Percentiles rank a stretch among this genome's conserved stretches.
Conservation (phyloP, 2,888 invertebrate species). For the Podotricha telesiphe region DNA sequence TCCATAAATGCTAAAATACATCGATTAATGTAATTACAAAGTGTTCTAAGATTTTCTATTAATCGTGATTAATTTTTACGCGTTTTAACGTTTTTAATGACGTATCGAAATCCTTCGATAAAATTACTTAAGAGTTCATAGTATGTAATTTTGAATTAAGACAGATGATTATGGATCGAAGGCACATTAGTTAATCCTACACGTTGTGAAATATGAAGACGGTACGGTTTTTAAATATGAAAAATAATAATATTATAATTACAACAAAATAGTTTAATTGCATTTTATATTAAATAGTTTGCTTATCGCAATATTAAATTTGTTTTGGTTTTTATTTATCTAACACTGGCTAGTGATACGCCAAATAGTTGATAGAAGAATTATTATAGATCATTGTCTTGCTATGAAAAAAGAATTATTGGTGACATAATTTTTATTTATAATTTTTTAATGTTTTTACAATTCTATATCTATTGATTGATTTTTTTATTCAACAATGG, state of each 20-base stretch:
- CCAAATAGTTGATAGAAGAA: conserved; percentile 35
- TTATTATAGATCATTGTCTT: conserved; percentile 16
- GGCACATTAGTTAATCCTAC: background rate
- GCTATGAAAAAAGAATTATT: conserved; percentile 32
- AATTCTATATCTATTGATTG: conserved; percentile 12
- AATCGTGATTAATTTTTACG: conserved; percentile 39
- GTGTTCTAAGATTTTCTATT: conserved; percentile 19
- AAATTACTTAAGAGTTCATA: conserved; percentile 7
- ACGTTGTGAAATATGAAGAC: background rate
- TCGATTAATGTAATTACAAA: background rate
- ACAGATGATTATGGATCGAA: background rate
- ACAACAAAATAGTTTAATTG: background rate
- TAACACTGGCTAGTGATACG: conserved; percentile 27
- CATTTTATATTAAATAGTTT: background rate
- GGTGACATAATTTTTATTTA: conserved; percentile 27
- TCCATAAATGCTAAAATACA: background rate
- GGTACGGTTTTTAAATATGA: background rate
- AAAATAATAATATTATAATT: background rate
- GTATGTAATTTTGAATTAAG: conserved; percentile 25
- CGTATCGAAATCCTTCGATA: conserved; percentile 11
- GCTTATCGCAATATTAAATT: background rate
- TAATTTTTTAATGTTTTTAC: conserved; percentile 32
- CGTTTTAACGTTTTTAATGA: conserved; percentile 32
- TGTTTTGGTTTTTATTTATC: background rate
- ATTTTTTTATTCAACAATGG: conserved; percentile 17